Evolutionary conservation across 2,888 invertebrate species (phyloP).

Genomic region (Acanthosepion lycidas): DNA sequence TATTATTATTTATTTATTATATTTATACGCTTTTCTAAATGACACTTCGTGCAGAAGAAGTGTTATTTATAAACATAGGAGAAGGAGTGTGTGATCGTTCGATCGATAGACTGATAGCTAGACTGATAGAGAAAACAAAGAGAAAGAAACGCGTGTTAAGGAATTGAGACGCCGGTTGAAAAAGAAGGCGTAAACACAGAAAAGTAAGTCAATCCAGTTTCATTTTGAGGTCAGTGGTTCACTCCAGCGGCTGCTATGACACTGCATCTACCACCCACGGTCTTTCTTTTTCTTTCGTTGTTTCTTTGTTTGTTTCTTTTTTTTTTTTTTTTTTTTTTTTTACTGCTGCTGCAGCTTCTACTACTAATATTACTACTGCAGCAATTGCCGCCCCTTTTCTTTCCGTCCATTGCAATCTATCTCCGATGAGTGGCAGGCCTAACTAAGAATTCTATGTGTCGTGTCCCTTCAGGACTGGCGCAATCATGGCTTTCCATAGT

Average conservation of each 20-base stretch:
- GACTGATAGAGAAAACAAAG: too few species aligned
- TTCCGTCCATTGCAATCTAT: background rate
- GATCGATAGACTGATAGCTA: too few species aligned
- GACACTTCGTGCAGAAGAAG: too few species aligned
- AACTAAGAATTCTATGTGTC: too few species aligned
- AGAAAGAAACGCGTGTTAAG: background rate
- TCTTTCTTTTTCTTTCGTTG: background rate
- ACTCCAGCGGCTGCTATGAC: background rate
- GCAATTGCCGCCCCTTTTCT: background rate
- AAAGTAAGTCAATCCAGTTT: conserved; percentile 20
- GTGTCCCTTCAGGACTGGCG: too few species aligned
- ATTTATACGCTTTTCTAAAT: too few species aligned
- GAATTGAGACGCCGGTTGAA: background rate
- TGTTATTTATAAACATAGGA: too few species aligned
- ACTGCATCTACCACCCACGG: conserved; percentile 8
- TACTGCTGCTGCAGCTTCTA: background rate
- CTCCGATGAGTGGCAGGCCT: background rate
- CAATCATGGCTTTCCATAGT: too few species aligned
- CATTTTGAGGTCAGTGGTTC: conserved; percentile 20
- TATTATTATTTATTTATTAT: too few species aligned
- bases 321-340: too few species aligned
- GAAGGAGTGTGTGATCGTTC: too few species aligned
- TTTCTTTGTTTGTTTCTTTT: background rate
- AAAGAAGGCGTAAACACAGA: background rate
- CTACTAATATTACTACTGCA: background rate